phyloP scores from a whole-genome alignment of 2,113 vertebrate genomes.

The Mormyrus iriodes region DNA sequence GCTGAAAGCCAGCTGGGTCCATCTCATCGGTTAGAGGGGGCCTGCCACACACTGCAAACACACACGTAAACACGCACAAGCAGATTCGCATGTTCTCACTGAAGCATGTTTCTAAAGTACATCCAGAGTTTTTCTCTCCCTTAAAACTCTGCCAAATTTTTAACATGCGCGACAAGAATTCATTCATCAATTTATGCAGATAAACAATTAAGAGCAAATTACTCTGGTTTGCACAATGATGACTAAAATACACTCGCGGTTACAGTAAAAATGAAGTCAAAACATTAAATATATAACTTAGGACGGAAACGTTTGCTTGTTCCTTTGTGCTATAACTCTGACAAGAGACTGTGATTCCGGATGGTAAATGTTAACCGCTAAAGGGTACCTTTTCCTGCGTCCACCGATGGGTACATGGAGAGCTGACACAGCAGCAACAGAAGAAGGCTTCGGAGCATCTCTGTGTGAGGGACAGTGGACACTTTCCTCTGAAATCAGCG shows the following conservation, averaged over 20 bases:
- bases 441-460: slow-evolving; percentile 38
- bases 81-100: neutral
- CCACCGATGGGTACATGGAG: slow-evolving; percentile 31
- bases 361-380: neutral
- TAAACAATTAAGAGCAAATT: neutral
- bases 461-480: slow-evolving; percentile 14
- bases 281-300: neutral
- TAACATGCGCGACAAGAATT: neutral
- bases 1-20: slow-evolving; percentile 44
- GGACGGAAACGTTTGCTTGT: neutral
- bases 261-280: neutral
- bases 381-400: slow-evolving; percentile 41
- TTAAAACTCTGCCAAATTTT: neutral
- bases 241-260: neutral
- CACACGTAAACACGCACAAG: neutral
- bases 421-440: slow-evolving; percentile 45
- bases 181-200: neutral
- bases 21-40: slow-evolving; percentile 57
- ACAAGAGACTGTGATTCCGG: neutral
- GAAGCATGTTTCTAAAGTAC: neutral
- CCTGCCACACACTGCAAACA: slow-evolving; percentile 63
- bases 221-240: neutral
- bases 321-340: neutral
- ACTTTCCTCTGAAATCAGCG: neutral
- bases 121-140: neutral